These are phyloP conservation scores for Phoebastria nigripes DNA, from an alignment of 2,797 vertebrate genomes.

Conservation along the genomic window DNA sequence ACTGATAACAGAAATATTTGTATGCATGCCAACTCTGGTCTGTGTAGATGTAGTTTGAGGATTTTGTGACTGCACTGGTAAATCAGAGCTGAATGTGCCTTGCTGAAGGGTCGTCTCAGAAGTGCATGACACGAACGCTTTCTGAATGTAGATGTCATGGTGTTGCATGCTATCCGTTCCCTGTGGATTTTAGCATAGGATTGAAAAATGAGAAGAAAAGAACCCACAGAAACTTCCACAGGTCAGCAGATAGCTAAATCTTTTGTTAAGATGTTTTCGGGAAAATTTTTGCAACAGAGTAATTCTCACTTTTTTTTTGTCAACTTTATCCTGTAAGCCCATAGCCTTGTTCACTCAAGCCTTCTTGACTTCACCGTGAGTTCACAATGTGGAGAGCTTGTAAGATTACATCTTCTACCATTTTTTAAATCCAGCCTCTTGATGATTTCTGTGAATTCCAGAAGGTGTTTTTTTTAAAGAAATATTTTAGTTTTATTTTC, in stretches of 20 bases:
- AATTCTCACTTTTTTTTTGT: not conserved
- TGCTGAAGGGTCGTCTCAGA: not conserved
- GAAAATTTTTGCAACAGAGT: not conserved
- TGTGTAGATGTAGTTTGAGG: not conserved
- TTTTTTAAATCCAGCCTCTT: not conserved
- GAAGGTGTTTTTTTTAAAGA: not conserved
- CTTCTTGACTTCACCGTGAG: not conserved
- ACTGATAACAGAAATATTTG: not conserved
- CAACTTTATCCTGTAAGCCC: not conserved
- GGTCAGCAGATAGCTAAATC: not conserved
- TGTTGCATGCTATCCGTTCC: fast-evolving
- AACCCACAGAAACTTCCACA: not conserved
- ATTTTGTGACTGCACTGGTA: not conserved
- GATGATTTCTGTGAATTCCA: not conserved
- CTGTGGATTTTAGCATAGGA: not conserved
- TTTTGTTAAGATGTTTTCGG: not conserved
- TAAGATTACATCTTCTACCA: not conserved
- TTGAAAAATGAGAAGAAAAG: not conserved
- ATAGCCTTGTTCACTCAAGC: fast-evolving
- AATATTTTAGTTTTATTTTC: not conserved
- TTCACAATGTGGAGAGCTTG: not conserved
- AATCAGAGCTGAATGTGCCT: not conserved
- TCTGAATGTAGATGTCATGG: not conserved
- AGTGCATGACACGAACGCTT: not conserved
- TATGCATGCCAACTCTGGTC: not conserved